Evolutionary conservation across 2,113 vertebrate species (phyloP).

Genomic region (Megaceryle torquata): DNA sequence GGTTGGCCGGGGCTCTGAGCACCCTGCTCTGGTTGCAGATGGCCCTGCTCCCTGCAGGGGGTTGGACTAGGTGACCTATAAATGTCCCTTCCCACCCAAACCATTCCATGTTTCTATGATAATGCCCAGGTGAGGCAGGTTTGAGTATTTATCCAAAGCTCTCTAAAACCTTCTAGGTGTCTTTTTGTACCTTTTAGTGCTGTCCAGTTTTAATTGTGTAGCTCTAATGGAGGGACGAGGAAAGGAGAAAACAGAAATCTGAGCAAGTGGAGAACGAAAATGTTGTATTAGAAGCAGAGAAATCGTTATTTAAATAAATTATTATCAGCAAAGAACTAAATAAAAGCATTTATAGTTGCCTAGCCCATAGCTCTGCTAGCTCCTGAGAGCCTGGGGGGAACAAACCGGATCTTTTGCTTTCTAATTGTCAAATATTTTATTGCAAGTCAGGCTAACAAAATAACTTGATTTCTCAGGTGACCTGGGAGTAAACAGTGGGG

Average conservation of each 20-base stretch:
- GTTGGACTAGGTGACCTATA: background rate
- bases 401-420: accelerated
- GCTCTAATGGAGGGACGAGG: background rate
- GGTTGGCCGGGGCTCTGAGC: background rate
- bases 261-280: background rate
- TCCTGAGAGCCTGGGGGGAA: background rate
- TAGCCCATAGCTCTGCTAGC: background rate
- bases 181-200: background rate
- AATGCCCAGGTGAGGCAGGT: background rate
- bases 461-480: constrained; percentile 68
- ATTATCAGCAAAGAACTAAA: background rate
- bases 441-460: background rate
- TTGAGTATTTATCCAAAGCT: background rate
- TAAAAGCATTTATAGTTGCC: background rate
- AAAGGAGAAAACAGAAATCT: background rate
- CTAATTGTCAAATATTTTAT: accelerated
- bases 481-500: constrained; percentile 83
- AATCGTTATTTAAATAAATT: background rate
- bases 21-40: background rate
- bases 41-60: too few species aligned
- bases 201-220: background rate
- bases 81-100: background rate
- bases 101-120: background rate
- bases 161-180: background rate
- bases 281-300: background rate